Evolutionary conservation across 2,888 invertebrate genomes (phyloP).

Genomic region (Dolichopus griseipennis): DNA sequence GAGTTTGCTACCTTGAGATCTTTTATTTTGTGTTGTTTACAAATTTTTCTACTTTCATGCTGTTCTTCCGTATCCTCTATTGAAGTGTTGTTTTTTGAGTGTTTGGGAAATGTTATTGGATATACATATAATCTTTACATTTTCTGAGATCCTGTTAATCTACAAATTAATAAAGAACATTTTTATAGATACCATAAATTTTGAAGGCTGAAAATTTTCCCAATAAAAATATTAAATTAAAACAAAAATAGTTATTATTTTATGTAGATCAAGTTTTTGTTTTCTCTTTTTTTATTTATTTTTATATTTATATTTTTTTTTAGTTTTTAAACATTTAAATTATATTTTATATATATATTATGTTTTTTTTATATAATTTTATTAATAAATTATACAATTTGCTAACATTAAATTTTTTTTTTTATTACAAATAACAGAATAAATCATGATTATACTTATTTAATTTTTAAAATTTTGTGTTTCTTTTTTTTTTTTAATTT

Average conservation of each 20-base stretch:
- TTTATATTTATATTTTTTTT: neutral
- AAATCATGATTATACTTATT: neutral
- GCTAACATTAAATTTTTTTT: neutral
- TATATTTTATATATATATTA: slow-evolving; percentile 4
- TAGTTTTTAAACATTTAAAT: slow-evolving; percentile 3
- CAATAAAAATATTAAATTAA: too few relatives aligned
- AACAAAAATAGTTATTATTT: neutral
- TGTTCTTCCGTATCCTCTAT: too few relatives aligned
- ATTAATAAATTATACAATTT: neutral
- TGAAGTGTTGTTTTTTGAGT: too few relatives aligned
- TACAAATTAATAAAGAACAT: too few relatives aligned
- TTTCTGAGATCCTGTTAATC: too few relatives aligned
- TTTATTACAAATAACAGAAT: neutral
- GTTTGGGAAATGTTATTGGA: too few relatives aligned
- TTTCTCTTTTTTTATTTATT: neutral
- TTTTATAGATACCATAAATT: too few relatives aligned
- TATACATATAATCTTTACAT: too few relatives aligned
- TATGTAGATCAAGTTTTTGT: neutral
- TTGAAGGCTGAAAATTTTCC: too few relatives aligned
- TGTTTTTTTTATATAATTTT: neutral
- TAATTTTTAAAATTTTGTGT: neutral
- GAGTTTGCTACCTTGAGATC: too few relatives aligned
- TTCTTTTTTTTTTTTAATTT: neutral
- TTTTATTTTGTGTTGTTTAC: too few relatives aligned
- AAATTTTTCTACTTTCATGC: too few relatives aligned